These are phyloP conservation scores for Drosophila emarginata DNA, from an alignment of 2,888 invertebrate species.

Conservation along the genomic window DNA sequence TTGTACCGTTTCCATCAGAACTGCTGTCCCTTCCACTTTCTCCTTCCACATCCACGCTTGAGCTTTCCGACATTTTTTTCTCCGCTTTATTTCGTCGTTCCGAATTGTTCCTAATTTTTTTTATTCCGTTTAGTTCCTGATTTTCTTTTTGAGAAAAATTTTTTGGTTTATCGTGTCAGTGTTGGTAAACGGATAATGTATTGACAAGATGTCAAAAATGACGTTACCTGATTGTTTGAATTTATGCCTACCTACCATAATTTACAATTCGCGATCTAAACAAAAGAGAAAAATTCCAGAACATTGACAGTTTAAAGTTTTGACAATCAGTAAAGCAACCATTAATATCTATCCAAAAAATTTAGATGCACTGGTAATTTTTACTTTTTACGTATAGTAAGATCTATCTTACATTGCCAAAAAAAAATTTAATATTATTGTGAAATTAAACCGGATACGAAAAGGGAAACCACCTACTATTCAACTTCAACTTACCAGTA, in stretches of 20 bases:
- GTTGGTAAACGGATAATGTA: neutral
- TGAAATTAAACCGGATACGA: no score
- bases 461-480: no score
- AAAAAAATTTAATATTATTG: no score
- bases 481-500: no score
- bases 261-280: no score
- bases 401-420: no score
- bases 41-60: neutral
- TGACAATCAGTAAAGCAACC: no score
- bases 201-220: neutral
- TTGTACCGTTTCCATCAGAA: slow-evolving; percentile 16
- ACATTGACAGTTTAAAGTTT: no score
- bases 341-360: no score
- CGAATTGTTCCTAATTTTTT: neutral
- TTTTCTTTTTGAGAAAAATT: neutral
- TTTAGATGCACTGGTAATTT: no score
- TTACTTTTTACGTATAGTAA: no score
- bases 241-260: neutral
- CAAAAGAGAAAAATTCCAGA: no score
- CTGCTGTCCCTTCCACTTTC: slow-evolving; percentile 6
- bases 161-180: neutral
- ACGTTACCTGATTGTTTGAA: neutral
- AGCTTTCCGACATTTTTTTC: neutral
- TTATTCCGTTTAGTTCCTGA: neutral
- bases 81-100: neutral